phyloP scores from a whole-genome alignment of 2,888 invertebrate genomes.

The Nephrotoma appendiculata region DNA sequence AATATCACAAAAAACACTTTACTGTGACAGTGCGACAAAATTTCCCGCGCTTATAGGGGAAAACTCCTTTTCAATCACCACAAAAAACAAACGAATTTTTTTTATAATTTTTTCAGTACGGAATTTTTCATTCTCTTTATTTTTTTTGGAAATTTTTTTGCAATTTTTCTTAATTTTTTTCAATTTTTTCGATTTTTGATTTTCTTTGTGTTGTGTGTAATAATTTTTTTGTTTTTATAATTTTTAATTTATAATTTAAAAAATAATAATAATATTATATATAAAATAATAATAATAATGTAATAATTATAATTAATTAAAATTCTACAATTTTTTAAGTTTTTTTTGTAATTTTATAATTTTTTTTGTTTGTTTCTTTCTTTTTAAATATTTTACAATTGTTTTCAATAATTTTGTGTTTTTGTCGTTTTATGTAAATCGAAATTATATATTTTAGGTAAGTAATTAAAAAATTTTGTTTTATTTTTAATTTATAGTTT shows the following conservation, averaged over 20 bases:
- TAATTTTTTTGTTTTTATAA: not conserved
- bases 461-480: not conserved
- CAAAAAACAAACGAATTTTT: not conserved
- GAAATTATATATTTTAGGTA: not conserved
- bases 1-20: not conserved
- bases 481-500: not conserved
- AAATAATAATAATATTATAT: not conserved
- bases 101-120: not conserved
- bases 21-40: not conserved
- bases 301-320: not conserved
- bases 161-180: not conserved
- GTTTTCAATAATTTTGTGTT: not conserved
- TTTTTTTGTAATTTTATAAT: not conserved
- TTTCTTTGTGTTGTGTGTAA: not conserved
- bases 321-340: not conserved
- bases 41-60: not conserved
- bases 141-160: not conserved
- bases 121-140: not conserved
- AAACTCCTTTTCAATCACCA: not conserved
- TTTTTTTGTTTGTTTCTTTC: not conserved
- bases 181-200: not conserved
- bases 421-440: not conserved
- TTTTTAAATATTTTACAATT: not conserved
- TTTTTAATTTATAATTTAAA: not conserved
- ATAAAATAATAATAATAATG: not conserved